A percentile compares a stretch with the other conserved stretches of the same genome.
Evolutionary conservation across 1,140 invertebrate species (phyloP).

Genomic region (Calephelis nemesis): DNA sequence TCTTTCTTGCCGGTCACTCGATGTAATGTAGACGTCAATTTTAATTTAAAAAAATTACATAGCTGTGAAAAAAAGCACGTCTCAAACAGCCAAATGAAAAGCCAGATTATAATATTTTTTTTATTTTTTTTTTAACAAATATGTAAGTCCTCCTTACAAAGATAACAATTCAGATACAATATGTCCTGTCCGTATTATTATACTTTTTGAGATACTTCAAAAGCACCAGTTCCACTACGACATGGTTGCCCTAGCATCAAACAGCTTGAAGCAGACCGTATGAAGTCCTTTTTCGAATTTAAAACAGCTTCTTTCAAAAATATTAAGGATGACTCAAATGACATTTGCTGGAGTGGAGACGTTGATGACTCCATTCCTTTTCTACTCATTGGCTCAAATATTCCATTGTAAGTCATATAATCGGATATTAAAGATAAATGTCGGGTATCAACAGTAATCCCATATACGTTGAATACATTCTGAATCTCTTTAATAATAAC

Average conservation of each 20-base stretch:
- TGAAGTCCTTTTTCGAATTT: constrained; percentile 84
- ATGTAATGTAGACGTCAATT: too few species aligned
- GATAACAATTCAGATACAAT: too few species aligned
- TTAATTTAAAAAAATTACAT: too few species aligned
- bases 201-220: constrained; percentile 61
- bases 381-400: constrained; percentile 93
- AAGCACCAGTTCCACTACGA: constrained; percentile 91
- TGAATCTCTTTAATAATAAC: constrained; percentile 95
- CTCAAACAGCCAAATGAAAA: too few species aligned
- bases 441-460: constrained; percentile 95
- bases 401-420: constrained; percentile 98
- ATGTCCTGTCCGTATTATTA: too few species aligned
- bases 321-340: constrained; percentile 94
- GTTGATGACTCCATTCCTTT: constrained; percentile 92
- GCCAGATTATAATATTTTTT: too few species aligned
- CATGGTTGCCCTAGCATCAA: constrained; percentile 93
- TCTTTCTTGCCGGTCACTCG: too few species aligned
- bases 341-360: constrained; percentile 98
- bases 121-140: too few species aligned
- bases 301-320: constrained; percentile 93
- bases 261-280: constrained; percentile 93
- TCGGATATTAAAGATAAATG: constrained; percentile 97
- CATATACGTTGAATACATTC: constrained; percentile 97
- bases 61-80: too few species aligned
- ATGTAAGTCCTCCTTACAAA: too few species aligned